Conservation (phyloP, 2,113 vertebrate species). For the Lepidothrix coronata region DNA sequence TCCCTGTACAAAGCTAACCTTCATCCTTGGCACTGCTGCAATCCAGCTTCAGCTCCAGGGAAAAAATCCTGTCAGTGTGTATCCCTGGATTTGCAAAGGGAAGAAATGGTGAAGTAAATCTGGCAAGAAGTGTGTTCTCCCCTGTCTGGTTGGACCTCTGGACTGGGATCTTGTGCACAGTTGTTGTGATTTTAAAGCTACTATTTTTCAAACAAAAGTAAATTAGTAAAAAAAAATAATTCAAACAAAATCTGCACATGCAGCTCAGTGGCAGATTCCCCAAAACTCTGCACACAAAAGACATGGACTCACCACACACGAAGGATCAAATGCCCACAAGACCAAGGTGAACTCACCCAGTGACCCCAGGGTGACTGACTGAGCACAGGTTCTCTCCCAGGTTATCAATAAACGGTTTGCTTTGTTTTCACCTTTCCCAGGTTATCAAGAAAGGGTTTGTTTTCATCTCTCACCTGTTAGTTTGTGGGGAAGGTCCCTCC, state of each 20-base stretch:
- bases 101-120: not conserved
- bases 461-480: not conserved
- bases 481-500: not conserved
- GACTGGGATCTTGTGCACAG: not conserved
- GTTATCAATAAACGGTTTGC: not conserved
- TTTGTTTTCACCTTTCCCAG: not conserved
- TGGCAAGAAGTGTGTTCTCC: not conserved
- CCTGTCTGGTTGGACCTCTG: not conserved
- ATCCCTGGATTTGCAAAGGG: not conserved
- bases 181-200: not conserved
- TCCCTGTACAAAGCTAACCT: not conserved
- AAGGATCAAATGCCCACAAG: not conserved
- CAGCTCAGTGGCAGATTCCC: not conserved
- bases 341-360: not conserved
- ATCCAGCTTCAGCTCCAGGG: not conserved
- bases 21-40: not conserved
- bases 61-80: not conserved
- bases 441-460: not conserved
- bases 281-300: not conserved
- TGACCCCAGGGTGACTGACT: not conserved
- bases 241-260: not conserved
- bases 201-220: not conserved
- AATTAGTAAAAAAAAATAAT: not conserved
- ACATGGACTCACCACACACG: accelerated
- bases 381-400: not conserved